phyloP scores from a whole-genome alignment of 1,140 invertebrate genomes.

The Papilio polytes region DNA sequence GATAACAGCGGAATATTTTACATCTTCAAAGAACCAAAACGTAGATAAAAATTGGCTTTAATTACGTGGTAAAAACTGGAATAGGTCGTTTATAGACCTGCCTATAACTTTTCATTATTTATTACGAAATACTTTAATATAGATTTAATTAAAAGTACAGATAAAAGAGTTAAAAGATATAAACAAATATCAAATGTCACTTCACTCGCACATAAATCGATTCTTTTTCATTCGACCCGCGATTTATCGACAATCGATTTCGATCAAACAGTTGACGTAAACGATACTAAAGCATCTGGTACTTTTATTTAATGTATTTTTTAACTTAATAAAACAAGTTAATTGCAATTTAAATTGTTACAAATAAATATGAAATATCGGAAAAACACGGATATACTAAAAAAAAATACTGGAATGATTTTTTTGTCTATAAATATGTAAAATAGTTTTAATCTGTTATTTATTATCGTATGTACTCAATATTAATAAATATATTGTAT shows the following conservation, averaged over 20 bases:
- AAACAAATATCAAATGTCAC: conserved; percentile 7
- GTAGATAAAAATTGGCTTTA: too few species aligned
- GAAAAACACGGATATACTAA: too few species aligned
- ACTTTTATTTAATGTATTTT: neutral
- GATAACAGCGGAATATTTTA: neutral
- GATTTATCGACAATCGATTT: conserved; percentile 34
- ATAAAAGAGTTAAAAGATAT: neutral
- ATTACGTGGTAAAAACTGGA: too few species aligned
- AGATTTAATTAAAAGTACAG: neutral
- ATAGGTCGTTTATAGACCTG: too few species aligned
- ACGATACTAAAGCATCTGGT: neutral
- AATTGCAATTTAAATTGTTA: neutral
- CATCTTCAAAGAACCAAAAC: neutral
- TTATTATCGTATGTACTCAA: too few species aligned
- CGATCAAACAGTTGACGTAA: conserved; percentile 25
- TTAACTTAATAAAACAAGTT: neutral
- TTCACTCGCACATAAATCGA: conserved; percentile 15
- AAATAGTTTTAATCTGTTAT: too few species aligned
- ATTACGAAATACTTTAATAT: conserved; percentile 14
- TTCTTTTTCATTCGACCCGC: conserved; percentile 28
- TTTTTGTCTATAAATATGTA: too few species aligned
- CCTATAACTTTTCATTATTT: too few species aligned
- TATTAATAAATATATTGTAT: too few species aligned
- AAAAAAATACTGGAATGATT: too few species aligned
- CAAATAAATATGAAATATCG: too few species aligned